phyloP scores from a whole-genome alignment of 2,113 vertebrate genomes.

The Casuarius casuarius region DNA sequence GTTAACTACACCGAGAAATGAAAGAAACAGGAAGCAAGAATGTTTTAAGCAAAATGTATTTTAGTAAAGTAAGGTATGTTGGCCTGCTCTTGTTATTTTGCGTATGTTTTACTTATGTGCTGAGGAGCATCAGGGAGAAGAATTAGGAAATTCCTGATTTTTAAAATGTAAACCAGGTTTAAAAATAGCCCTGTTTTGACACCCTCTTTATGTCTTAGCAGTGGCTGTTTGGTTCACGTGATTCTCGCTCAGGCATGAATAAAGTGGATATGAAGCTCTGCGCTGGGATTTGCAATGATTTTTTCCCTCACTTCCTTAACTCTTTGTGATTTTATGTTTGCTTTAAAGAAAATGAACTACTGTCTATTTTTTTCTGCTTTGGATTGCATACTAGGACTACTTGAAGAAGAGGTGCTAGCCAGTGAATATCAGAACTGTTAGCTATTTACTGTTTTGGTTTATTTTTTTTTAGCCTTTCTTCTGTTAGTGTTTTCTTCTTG shows the following conservation, averaged over 20 bases:
- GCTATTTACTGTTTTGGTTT: background rate
- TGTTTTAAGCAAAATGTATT: background rate
- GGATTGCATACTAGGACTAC: background rate
- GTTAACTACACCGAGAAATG: fast-evolving
- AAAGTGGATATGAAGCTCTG: background rate
- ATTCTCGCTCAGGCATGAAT: background rate
- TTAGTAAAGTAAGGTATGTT: background rate
- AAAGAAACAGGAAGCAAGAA: background rate
- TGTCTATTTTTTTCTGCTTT: background rate
- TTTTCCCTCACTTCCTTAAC: background rate
- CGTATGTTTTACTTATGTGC: background rate
- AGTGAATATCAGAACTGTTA: background rate
- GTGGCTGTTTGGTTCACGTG: background rate
- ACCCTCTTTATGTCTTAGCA: background rate
- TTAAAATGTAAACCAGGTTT: background rate
- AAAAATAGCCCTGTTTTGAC: slow-evolving; percentile 10
- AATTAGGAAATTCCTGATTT: background rate
- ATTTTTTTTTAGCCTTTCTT: background rate
- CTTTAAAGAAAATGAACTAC: background rate
- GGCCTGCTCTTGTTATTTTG: background rate
- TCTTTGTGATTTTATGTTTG: background rate
- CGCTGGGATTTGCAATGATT: background rate
- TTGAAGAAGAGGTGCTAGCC: background rate
- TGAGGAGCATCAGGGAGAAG: background rate
- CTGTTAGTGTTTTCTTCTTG: background rate